phyloP scores from a whole-genome alignment of 53 echinoderm and acorn worm genomes.

The Actinopyga echinites region DNA sequence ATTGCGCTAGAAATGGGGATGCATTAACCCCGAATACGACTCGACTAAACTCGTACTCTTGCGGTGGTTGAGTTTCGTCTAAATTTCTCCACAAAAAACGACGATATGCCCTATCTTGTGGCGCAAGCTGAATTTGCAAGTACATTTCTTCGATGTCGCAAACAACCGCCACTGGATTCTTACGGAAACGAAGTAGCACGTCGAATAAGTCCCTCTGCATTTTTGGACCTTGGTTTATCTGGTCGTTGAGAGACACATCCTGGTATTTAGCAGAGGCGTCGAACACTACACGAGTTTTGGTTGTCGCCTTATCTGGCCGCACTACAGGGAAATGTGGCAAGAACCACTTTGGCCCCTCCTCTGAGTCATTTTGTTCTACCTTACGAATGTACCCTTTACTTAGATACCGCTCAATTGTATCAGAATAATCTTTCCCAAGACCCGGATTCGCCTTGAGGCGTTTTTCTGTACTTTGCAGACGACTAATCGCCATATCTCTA shows the following conservation, averaged over 20 bases:
- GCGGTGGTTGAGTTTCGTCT: too few relatives aligned
- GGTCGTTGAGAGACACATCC: conserved; percentile 9
- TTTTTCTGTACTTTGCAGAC: too few relatives aligned
- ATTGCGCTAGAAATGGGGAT: conserved; percentile 29
- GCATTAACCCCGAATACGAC: too few relatives aligned
- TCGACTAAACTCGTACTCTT: not conserved
- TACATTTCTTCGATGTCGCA: too few relatives aligned
- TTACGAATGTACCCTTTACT: conserved; percentile 8
- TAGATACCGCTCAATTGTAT: conserved; percentile 1
- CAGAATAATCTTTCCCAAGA: not conserved
- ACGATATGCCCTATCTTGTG: not conserved
- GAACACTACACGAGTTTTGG: conserved; percentile 3
- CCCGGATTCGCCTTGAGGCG: not conserved
- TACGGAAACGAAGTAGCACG: too few relatives aligned
- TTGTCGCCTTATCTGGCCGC: not conserved
- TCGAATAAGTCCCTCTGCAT: conserved; percentile 27
- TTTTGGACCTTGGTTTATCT: conserved; percentile 34
- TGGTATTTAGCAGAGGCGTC: conserved; percentile 23
- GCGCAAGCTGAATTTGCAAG: not conserved
- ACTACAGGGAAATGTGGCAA: conserved; percentile 8
- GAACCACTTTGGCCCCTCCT: too few relatives aligned
- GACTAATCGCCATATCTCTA: not conserved
- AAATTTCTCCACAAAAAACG: conserved; percentile 2
- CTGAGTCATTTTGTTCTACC: not conserved
- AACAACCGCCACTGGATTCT: too few relatives aligned